Conservation (phyloP, 2,113 vertebrate genomes). For the Ursus arctos region DNA sequence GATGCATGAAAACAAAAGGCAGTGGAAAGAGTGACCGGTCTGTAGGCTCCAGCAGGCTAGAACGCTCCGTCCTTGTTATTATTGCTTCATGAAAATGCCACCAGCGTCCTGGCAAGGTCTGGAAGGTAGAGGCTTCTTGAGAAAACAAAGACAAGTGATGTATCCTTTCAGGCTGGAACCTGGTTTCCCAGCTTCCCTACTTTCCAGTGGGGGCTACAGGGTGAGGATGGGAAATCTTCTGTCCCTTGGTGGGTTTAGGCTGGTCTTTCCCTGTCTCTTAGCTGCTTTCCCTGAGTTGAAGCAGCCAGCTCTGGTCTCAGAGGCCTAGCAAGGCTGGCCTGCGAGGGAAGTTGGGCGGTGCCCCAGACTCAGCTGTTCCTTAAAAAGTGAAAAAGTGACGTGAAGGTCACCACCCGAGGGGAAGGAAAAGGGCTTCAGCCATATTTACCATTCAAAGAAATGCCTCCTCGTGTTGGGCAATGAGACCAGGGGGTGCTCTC, state of each 20-base stretch:
- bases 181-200: neutral
- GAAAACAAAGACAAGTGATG: conserved; percentile 67
- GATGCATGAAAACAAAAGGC: conserved; percentile 84
- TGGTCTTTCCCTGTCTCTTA: conserved; percentile 25
- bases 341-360: conserved; percentile 58
- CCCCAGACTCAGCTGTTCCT: conserved; percentile 41
- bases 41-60: conserved; percentile 80
- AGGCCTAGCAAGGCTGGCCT: conserved; percentile 44
- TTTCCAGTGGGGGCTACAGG: neutral
- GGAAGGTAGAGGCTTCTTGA: conserved; percentile 71
- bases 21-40: conserved; percentile 82
- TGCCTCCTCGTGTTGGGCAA: neutral
- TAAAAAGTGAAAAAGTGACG: conserved; percentile 1
- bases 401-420: conserved; percentile 70
- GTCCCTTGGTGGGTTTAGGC: neutral
- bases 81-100: conserved; percentile 75
- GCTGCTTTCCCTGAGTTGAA: conserved; percentile 68
- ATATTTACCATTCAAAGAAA: neutral
- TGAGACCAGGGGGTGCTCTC: neutral
- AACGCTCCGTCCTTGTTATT: conserved; percentile 83
- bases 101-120: conserved; percentile 75
- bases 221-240: neutral
- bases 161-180: neutral
- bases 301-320: conserved; percentile 40
- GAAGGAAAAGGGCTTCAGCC: conserved; percentile 5